phyloP scores from a whole-genome alignment of 1,140 invertebrate species.

The Dryas iulia region DNA sequence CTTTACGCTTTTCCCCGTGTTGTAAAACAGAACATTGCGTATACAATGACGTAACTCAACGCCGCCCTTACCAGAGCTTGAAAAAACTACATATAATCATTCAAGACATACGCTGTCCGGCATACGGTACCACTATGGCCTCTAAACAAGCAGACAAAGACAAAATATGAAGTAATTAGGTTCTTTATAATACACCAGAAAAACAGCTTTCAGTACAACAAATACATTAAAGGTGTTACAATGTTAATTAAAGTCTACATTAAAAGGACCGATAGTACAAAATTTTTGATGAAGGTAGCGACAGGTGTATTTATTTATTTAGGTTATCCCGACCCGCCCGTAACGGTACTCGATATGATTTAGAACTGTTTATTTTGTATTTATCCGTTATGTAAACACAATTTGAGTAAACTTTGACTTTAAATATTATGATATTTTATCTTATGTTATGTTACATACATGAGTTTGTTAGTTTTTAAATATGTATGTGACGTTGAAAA shows the following conservation, averaged over 20 bases:
- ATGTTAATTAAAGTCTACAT: not conserved
- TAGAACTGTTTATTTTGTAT: slow-evolving; percentile 6
- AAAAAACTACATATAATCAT: too few species aligned
- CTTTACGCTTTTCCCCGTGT: too few species aligned
- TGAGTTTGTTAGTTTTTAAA: not conserved
- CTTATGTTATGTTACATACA: not conserved
- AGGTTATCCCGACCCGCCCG: slow-evolving; percentile 1
- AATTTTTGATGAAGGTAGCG: not conserved
- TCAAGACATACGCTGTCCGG: too few species aligned
- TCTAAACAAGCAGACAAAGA: too few species aligned
- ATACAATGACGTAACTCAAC: too few species aligned
- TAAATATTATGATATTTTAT: not conserved
- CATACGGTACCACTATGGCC: too few species aligned
- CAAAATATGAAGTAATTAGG: too few species aligned
- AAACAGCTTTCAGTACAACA: not conserved
- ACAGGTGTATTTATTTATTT: slow-evolving; percentile 10
- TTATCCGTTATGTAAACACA: slow-evolving; percentile 4
- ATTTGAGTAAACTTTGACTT: not conserved
- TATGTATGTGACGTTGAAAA: too few species aligned
- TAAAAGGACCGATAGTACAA: not conserved
- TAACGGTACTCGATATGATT: not conserved
- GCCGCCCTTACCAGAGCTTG: too few species aligned
- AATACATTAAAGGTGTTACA: not conserved
- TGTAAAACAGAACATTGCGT: too few species aligned
- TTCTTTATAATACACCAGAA: too few species aligned